phyloP scores from a whole-genome alignment of 2,113 vertebrate species.

The Dinomys branickii region DNA sequence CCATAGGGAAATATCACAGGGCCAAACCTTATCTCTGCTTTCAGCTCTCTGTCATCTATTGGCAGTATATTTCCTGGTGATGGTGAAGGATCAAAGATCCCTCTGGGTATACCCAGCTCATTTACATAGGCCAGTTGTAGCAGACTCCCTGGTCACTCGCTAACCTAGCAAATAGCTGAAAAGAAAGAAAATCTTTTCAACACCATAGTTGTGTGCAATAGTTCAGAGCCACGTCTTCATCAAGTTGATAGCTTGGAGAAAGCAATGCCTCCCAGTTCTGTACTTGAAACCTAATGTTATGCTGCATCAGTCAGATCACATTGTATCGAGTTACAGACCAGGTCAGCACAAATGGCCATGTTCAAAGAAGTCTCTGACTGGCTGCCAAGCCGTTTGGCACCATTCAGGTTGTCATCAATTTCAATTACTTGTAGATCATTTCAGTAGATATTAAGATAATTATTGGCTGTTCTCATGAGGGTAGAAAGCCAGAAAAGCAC shows the following conservation, averaged over 20 bases:
- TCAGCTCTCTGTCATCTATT: not conserved
- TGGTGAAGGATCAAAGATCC: not conserved
- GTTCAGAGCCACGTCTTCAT: conserved; percentile 71
- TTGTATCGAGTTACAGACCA: conserved; percentile 78
- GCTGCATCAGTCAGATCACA: conserved; percentile 77
- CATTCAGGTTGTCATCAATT: conserved; percentile 84
- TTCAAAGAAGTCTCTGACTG: conserved; percentile 76
- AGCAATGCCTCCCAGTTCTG: conserved; percentile 69
- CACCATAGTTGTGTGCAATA: not conserved
- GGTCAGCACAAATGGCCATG: conserved; percentile 82
- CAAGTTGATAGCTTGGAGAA: conserved; percentile 65
- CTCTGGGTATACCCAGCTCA: not conserved
- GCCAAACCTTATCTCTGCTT: not conserved
- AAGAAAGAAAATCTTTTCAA: conserved; percentile 58
- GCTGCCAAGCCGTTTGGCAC: conserved; percentile 87
- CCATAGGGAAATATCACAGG: not conserved
- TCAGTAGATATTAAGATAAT: conserved; percentile 83
- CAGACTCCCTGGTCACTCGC: not conserved
- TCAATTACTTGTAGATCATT: conserved; percentile 88
- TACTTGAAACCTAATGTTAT: conserved; percentile 67
- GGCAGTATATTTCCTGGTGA: not conserved
- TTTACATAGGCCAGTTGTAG: not conserved
- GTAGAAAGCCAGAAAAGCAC: conserved; percentile 83
- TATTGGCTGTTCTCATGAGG: conserved; percentile 83
- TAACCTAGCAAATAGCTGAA: conserved; percentile 17